phyloP scores from a whole-genome alignment of 2,113 vertebrate species.

The Copsychus sechellarum region DNA sequence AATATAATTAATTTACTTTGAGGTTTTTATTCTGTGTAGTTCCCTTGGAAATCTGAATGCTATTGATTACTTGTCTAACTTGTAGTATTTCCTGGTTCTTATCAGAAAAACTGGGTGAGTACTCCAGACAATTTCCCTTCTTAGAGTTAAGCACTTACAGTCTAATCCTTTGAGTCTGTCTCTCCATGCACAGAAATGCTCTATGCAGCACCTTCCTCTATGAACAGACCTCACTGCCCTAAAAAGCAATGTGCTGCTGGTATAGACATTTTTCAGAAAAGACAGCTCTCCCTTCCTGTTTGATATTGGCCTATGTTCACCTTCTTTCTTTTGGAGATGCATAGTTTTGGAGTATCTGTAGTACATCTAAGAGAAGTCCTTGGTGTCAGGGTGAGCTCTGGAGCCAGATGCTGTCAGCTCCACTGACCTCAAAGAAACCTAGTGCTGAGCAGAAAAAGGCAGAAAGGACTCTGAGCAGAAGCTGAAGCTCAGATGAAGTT shows the following conservation, averaged over 20 bases:
- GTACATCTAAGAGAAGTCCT: neutral
- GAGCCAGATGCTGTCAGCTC: neutral
- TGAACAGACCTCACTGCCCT: neutral
- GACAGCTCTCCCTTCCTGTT: neutral
- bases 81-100: conserved; percentile 21
- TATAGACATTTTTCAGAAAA: neutral
- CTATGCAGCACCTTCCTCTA: neutral
- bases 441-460: neutral
- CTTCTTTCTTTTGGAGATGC: neutral
- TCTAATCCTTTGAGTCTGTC: neutral
- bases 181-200: neutral
- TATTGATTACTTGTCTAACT: conserved; percentile 57
- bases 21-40: neutral
- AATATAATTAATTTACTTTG: conserved; percentile 4
- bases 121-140: neutral
- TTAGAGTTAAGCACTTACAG: neutral
- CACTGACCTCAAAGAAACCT: neutral
- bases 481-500: neutral
- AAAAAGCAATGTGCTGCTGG: neutral
- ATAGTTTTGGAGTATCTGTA: neutral
- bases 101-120: conserved; percentile 13
- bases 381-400: neutral
- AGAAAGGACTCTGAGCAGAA: neutral
- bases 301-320: neutral
- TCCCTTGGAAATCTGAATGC: conserved; percentile 16